Base-by-base conservation (phyloP, 2,113 vertebrate species). In the Actinemys pallida region DNA sequence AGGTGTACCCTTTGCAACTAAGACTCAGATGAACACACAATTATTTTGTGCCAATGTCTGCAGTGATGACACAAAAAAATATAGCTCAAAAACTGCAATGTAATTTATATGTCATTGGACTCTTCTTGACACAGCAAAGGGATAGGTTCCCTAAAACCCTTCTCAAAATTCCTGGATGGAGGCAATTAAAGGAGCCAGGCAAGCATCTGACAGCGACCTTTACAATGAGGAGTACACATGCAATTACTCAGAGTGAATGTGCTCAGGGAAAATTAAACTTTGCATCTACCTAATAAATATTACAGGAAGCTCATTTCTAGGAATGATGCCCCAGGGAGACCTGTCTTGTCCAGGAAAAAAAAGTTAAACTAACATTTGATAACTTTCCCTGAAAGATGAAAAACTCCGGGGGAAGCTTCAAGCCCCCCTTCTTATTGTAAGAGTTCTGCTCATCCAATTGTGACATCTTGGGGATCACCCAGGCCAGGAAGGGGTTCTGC, bases 211-310 rank as follows among this genome's bases (percentile, higher is more conserved):
- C 7, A 83, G 83, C 13, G 81, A 20, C 45, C 96, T 94, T 90
- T 89, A 50, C 49, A 31, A 1, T 29, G 45, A 90, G 65, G 76
- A 85, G 2, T n/a, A 47, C 25, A 50, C 53, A 50, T 7, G 35
- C 20, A 90, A 90, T 78, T 95, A 91, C 11, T 0, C 52, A 2
- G 54, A 75, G 20, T 22, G 47, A 91, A 11, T 31, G 16, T 31
- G 62, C 83, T 82, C 47, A 82, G 78, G 47, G 95, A 92, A 59
- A 94, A 78, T 87, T n/a, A 1, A 54, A 84, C 65, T 91, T 93
- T 92, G 17, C 20, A 92, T 94, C 47, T 6, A 54, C 42, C 89
- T 89, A 47, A 2, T 25, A 81, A 54, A 84, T 13, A 78, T 78
- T 27, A 45, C 75, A 78, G 16, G 31, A 90, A 56, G 2, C 24